Base-by-base conservation (phyloP, 2,113 vertebrate species). In the Oreochromis aureus region DNA sequence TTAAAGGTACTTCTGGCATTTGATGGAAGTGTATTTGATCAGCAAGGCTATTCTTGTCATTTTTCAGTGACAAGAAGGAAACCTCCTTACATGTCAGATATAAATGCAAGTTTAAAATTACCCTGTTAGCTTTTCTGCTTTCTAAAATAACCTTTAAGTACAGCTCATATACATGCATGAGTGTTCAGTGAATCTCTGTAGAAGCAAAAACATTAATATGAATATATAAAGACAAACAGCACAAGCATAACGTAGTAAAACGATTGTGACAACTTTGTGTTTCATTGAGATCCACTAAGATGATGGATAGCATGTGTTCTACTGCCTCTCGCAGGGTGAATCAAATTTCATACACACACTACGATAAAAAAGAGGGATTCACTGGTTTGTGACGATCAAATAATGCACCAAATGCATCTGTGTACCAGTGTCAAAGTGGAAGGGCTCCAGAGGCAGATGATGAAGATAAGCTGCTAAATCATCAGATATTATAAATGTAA, bases 301-400 rank as follows among this genome's bases (percentile, higher is more conserved):
- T 81, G 83, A 91, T 87, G 81, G 81, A 90, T 83, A 69, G 69
- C 73, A 61, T 83, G 81, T 80, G 48, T 85, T 81, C 55, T 61
- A 18, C 61, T 59, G 44, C 2, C 10, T 91, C 71, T 90, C 80
- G 81, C 84, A 27, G 63, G 39, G 73, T 81, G 76, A 85, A 81
- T 85, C 41, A 81, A 85, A 93, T 86, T 82, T 30, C 89, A 92
- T 83, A 69, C 18, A 81, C 32, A 79, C 69, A 78, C 30, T 66
- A 58, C 27, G 81, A 85, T 89, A 83, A 92, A 81, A 30, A 4
- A 27, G 53, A 24, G 54, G 58, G 87, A 92, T 53, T 89, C 86
- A 66, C 69, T 89, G 90, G 87, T 86, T 91, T 89, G 88, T 85
- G 81, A 91, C 81, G 53, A 46, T 86, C 54, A 79, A 85, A 92